phyloP scores from a whole-genome alignment of 2,888 invertebrate species.

The Clunio marinus region DNA sequence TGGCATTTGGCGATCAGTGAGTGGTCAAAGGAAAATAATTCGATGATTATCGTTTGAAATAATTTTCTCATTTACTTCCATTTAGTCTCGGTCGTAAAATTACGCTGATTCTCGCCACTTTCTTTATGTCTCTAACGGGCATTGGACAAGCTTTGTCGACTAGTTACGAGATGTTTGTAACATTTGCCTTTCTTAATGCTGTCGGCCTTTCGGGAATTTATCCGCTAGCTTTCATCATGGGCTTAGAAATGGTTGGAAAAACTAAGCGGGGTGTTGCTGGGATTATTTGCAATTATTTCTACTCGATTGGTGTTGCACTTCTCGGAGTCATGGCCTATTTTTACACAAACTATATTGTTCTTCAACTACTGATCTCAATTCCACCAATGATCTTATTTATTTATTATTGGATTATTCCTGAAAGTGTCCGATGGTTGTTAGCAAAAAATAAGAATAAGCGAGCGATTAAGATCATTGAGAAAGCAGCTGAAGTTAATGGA shows the following conservation, averaged over 20 bases:
- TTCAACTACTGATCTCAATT: slow-evolving; percentile 53
- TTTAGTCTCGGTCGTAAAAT: slow-evolving; percentile 54
- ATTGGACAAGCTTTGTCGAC: slow-evolving; percentile 49
- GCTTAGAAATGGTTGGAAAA: slow-evolving; percentile 56
- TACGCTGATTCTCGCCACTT: slow-evolving; percentile 51
- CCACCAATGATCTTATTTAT: slow-evolving; percentile 53
- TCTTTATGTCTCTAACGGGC: slow-evolving; percentile 52
- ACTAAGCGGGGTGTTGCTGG: slow-evolving; percentile 54
- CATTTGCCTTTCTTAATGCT: slow-evolving; percentile 51
- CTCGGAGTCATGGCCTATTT: slow-evolving; percentile 54
- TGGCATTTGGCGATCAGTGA: slow-evolving; percentile 23
- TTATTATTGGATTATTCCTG: slow-evolving; percentile 57
- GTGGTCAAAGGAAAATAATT: background rate
- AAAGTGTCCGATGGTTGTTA: slow-evolving; percentile 63
- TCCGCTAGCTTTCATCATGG: slow-evolving; percentile 52
- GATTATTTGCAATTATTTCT: slow-evolving; percentile 54
- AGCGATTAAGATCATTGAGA: slow-evolving; percentile 56
- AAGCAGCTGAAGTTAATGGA: slow-evolving; percentile 57
- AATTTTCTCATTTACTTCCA: background rate
- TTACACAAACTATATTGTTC: slow-evolving; percentile 52
- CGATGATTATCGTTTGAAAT: background rate
- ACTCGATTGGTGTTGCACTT: slow-evolving; percentile 54
- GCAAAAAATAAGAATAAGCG: slow-evolving; percentile 55
- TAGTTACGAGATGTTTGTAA: slow-evolving; percentile 49
- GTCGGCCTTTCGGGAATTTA: slow-evolving; percentile 52